Evolutionary conservation across 2,888 invertebrate species (phyloP).

Genomic region (Macrosoma leucophasiata): DNA sequence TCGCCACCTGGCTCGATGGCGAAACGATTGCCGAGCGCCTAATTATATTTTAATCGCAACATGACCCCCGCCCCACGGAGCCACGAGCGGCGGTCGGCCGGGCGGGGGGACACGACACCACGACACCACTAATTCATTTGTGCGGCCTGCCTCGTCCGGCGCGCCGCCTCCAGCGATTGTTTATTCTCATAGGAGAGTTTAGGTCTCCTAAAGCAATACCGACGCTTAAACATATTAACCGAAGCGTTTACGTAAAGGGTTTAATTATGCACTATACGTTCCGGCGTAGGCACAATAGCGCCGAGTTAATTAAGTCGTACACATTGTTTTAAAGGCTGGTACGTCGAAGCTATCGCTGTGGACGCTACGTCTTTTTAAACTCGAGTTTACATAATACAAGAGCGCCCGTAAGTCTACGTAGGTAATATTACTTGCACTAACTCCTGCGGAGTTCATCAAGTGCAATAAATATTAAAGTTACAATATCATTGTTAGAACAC

Average conservation of each 20-base stretch:
- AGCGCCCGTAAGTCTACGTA: slow-evolving; percentile 31
- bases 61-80: slow-evolving; percentile 38
- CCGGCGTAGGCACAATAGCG: slow-evolving; percentile 56
- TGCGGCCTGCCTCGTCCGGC: slow-evolving; percentile 52
- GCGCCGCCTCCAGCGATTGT: slow-evolving; percentile 52
- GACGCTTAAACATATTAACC: slow-evolving; percentile 69
- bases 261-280: slow-evolving; percentile 67
- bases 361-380: slow-evolving; percentile 49
- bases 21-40: slow-evolving; percentile 72
- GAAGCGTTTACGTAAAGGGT: slow-evolving; percentile 68
- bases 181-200: slow-evolving; percentile 74
- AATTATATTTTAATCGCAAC: slow-evolving; percentile 75
- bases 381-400: slow-evolving; percentile 31
- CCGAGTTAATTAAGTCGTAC: slow-evolving; percentile 69
- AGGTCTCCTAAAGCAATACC: slow-evolving; percentile 70
- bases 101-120: slow-evolving; percentile 33
- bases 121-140: slow-evolving; percentile 68
- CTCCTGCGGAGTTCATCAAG: slow-evolving; percentile 59
- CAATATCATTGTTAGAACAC: slow-evolving; percentile 67
- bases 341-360: slow-evolving; percentile 55
- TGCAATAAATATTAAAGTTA: slow-evolving; percentile 73
- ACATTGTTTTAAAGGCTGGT: slow-evolving; percentile 60
- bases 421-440: slow-evolving; percentile 39
- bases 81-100: slow-evolving; percentile 28
- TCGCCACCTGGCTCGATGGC: slow-evolving; percentile 70